Evolutionary conservation across 2,797 vertebrate species (phyloP).

Genomic region (Cetoscarus ocellatus): DNA sequence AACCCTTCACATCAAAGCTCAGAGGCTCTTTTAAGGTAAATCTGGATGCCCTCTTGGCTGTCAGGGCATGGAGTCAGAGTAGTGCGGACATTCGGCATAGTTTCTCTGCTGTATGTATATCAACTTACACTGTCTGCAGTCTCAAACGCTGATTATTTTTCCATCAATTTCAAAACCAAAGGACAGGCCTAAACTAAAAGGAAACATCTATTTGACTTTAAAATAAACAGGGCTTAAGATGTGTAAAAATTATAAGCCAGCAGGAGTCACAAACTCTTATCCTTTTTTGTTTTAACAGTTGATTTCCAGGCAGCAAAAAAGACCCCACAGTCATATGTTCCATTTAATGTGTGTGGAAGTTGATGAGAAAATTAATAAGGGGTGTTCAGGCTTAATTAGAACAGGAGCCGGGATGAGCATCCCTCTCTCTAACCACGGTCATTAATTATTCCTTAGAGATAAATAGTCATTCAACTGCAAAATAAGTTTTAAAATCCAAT

Average conservation of each 20-base stretch:
- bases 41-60: conserved; percentile 44
- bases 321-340: conserved; percentile 2
- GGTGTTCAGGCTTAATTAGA: conserved; percentile 32
- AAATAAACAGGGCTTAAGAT: background rate
- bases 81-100: conserved; percentile 34
- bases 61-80: conserved; percentile 43
- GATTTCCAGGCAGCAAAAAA: background rate
- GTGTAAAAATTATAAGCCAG: background rate
- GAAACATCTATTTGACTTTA: background rate
- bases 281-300: background rate
- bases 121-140: conserved; percentile 18
- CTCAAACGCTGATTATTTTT: conserved; percentile 25
- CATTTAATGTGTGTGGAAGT: conserved; percentile 25
- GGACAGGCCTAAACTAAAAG: conserved; percentile 15
- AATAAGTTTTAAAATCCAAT: conserved; percentile 31
- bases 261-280: background rate
- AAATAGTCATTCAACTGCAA: conserved; percentile 35
- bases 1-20: conserved; percentile 64
- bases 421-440: conserved; percentile 10
- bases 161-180: conserved; percentile 8
- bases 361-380: conserved; percentile 36
- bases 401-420: conserved; percentile 1
- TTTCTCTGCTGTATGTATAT: conserved; percentile 34
- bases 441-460: conserved; percentile 38
- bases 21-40: conserved; percentile 51